Evolutionary conservation across 2,888 invertebrate genomes (phyloP).

Genomic region (Stenolophus ochropezus): DNA sequence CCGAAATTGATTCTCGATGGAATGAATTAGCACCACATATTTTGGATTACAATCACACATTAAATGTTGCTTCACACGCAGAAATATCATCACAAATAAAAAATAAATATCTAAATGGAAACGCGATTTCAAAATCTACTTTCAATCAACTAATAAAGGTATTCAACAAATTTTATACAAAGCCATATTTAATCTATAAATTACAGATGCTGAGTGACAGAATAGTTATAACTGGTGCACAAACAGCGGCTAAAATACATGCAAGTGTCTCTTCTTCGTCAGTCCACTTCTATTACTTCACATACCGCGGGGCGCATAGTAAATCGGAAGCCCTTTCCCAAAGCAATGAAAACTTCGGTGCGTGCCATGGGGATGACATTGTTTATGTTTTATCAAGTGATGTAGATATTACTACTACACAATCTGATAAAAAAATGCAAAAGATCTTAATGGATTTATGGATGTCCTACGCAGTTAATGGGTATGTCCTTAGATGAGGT

Average conservation of each 20-base stretch:
- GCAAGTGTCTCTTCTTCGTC: constrained; percentile 76
- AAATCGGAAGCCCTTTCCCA: constrained; percentile 75
- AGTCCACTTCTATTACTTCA: constrained; percentile 80
- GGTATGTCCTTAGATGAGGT: too few relatives aligned
- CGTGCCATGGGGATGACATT: constrained; percentile 79
- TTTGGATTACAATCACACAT: constrained; percentile 79
- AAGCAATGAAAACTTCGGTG: constrained; percentile 78
- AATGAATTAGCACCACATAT: constrained; percentile 77
- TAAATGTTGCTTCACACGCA: constrained; percentile 69
- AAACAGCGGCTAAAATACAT: constrained; percentile 78
- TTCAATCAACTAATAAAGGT: constrained; percentile 63
- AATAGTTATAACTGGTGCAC: constrained; percentile 78
- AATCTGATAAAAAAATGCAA: constrained; percentile 75
- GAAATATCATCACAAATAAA: constrained; percentile 75
- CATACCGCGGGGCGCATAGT: constrained; percentile 77
- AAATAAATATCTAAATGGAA: constrained; percentile 75
- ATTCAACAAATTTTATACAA: constrained; percentile 18
- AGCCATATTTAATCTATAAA: background rate
- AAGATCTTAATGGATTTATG: constrained; percentile 75
- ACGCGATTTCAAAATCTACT: constrained; percentile 71
- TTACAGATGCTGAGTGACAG: constrained; percentile 79
- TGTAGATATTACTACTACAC: constrained; percentile 69
- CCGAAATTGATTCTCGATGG: constrained; percentile 77
- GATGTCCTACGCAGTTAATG: constrained; percentile 75
- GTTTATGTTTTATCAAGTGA: constrained; percentile 73